Percentiles rank a stretch among this genome's conserved stretches.
Evolutionary conservation across 2,797 vertebrate genomes (phyloP).

Genomic region (Sebastes iracundus): DNA sequence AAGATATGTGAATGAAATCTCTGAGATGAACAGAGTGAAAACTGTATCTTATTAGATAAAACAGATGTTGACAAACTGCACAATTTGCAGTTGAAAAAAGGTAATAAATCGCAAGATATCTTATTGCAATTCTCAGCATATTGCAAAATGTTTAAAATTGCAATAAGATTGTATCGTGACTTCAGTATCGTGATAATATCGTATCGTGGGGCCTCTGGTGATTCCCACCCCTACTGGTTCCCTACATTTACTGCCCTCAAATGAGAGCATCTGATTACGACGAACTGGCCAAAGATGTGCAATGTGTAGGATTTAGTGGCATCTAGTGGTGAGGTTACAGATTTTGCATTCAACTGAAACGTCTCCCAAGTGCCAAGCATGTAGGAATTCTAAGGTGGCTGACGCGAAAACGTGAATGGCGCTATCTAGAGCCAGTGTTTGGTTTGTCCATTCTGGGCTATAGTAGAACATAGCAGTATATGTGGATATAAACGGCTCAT

Average conservation of each 20-base stretch:
- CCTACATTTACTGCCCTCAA: neutral
- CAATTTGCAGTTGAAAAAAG: no score
- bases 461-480: neutral
- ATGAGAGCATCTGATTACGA: neutral
- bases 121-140: no score
- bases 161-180: no score
- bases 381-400: neutral
- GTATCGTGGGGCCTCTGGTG: no score
- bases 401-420: neutral
- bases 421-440: neutral
- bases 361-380: neutral
- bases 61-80: no score
- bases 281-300: neutral
- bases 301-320: neutral
- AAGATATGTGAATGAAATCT: no score
- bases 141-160: no score
- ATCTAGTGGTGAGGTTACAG: neutral
- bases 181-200: no score
- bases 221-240: neutral
- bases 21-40: no score
- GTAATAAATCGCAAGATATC: no score
- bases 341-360: neutral
- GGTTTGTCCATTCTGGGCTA: neutral
- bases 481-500: no score
- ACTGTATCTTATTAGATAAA: no score